Evolutionary conservation across 2,888 invertebrate species (phyloP).

Genomic region (Limenitis arthemis): DNA sequence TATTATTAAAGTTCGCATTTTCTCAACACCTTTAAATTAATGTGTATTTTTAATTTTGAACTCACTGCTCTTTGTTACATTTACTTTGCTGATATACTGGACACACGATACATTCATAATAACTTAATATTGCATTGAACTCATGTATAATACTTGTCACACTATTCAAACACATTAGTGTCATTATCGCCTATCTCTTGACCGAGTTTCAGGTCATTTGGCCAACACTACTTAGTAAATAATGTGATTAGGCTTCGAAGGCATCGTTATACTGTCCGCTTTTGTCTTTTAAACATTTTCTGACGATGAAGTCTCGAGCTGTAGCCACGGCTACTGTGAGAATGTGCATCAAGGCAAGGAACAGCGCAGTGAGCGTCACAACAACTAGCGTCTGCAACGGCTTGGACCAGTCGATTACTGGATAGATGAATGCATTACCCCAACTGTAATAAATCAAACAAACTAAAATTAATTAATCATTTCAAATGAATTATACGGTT

Average conservation of each 20-base stretch:
- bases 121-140: too few relatives aligned
- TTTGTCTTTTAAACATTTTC: constrained; percentile 33
- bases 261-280: constrained; percentile 54
- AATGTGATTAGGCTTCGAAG: constrained; percentile 36
- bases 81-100: too few relatives aligned
- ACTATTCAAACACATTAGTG: too few relatives aligned
- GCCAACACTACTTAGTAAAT: too few relatives aligned
- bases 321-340: constrained; percentile 73
- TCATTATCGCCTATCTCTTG: too few relatives aligned
- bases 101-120: too few relatives aligned
- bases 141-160: too few relatives aligned
- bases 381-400: constrained; percentile 76
- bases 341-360: constrained; percentile 77
- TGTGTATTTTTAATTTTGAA: background rate
- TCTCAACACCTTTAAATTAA: too few relatives aligned
- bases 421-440: constrained; percentile 81
- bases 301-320: constrained; percentile 52
- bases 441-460: constrained; percentile 58
- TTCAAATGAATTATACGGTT: background rate
- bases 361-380: constrained; percentile 76
- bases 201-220: too few relatives aligned
- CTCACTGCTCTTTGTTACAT: too few relatives aligned
- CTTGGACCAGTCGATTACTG: constrained; percentile 84
- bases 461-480: background rate
- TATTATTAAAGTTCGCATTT: too few relatives aligned